Base-by-base conservation (phyloP, 2,797 vertebrate species). In the Hafferia zeledoni region DNA sequence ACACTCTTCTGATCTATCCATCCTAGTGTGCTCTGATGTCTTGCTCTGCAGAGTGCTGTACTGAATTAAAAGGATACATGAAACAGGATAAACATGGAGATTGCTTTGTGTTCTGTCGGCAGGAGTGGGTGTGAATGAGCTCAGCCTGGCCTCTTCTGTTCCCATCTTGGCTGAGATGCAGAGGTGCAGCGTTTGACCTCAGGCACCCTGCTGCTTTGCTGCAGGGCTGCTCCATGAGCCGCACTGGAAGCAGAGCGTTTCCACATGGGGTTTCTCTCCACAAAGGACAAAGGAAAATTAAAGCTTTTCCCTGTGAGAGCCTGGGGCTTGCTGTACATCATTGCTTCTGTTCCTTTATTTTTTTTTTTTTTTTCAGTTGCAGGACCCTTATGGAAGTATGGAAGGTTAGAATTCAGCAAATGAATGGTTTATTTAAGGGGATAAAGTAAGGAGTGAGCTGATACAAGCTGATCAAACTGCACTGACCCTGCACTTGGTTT, bases 1-100 rank as follows among this genome's bases (percentile, higher is more conserved):
- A 95, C 94, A 89, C 17, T 17, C 43, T 75, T 95, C 70, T 84
- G 74, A 78, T 68, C 70, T 89, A 59, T 86, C 80, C 74, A 59
- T 86, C 80, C 74, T 12, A 18, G 63, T 39, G 56, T 52, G 35
- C 55, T 85, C 63, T 8, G 4, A 18, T 91, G 70, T 74, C 47
- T 64, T 86, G 6, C n/a, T 90, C 49, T 72, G 64, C 65, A 35
- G 63, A 43, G 53, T 67, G 86, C 41, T 75, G 33, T n/a, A 15
- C 60, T 63, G 91, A 82, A 72, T 75, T 89, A 87, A 55, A 50
- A 76, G 90, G 59, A 56, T 35, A 22, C 1, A 1, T 71, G 72
- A 65, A 55, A 35, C 23, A 77, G 81, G 80, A 74, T 70, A 83
- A 93, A 87, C 56, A 11, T 1, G 5, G 65, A 63, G 83, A 52